These are phyloP conservation scores for Axinella damicornis DNA, from an alignment of 37 sponge, comb jelly and placozoan genomes.

Conservation along the genomic window DNA sequence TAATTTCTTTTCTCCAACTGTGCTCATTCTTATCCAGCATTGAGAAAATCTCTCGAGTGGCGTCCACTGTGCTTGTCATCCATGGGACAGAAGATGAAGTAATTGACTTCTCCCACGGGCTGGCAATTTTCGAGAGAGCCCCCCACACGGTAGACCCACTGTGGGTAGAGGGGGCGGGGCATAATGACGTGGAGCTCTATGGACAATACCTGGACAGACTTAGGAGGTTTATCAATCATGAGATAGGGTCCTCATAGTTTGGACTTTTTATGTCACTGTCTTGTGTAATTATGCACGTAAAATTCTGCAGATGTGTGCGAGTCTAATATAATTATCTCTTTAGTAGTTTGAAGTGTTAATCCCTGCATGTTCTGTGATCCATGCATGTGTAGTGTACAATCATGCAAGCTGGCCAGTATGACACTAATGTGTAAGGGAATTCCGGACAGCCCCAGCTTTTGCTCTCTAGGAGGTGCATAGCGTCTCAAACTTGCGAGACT, in stretches of 20 bases:
- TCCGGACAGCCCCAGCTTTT: too few relatives aligned
- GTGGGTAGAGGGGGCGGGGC: slow-evolving; percentile 99
- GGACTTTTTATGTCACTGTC: too few relatives aligned
- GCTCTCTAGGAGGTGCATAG: too few relatives aligned
- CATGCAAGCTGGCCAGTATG: too few relatives aligned
- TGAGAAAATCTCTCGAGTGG: slow-evolving; percentile 85
- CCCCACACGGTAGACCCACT: slow-evolving; percentile 96
- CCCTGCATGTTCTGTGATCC: too few relatives aligned
- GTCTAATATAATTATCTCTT: too few relatives aligned
- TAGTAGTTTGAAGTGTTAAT: too few relatives aligned
- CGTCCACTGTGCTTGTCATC: slow-evolving; percentile 90
- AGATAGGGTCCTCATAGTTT: slow-evolving; percentile 68
- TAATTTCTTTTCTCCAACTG: neutral
- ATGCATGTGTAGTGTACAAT: too few relatives aligned
- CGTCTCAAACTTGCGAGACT: too few relatives aligned
- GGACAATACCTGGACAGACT: slow-evolving; percentile 93
- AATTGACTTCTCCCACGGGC: slow-evolving; percentile 96
- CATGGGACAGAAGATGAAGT: slow-evolving; percentile 99
- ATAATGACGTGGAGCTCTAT: slow-evolving; percentile 99
- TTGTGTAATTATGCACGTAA: too few relatives aligned
- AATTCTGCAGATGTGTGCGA: too few relatives aligned
- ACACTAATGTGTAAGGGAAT: too few relatives aligned
- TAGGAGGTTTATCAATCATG: slow-evolving; percentile 86
- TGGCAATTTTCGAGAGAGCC: slow-evolving; percentile 93
- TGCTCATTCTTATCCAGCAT: slow-evolving; percentile 69